phyloP scores from a whole-genome alignment of 2,888 invertebrate genomes.

The Drosophila neotestacea region DNA sequence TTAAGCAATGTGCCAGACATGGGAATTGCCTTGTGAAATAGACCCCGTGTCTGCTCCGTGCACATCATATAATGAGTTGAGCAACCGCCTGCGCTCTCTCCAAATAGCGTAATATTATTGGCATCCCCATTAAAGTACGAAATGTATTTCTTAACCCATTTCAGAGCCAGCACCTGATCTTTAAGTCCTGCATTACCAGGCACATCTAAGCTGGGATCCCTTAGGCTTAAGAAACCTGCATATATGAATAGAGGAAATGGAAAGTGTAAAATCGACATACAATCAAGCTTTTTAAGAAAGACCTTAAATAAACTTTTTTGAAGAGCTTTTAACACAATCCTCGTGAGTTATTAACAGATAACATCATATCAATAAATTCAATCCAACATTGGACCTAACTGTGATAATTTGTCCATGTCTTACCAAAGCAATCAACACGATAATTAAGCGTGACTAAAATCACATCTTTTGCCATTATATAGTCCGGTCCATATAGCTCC shows the following conservation, averaged over 20 bases:
- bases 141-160: conserved; percentile 86
- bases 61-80: conserved; percentile 85
- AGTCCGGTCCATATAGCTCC: conserved; percentile 84
- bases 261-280: no score
- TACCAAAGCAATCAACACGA: conserved; percentile 85
- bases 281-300: no score
- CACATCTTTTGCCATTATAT: conserved; percentile 85
- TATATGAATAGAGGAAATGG: no score
- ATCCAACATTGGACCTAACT: neutral
- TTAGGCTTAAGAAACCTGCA: conserved; percentile 86
- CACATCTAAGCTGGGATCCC: conserved; percentile 85
- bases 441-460: conserved; percentile 85
- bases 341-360: neutral
- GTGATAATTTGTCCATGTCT: conserved; percentile 7
- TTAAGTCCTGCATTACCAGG: conserved; percentile 87
- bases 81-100: conserved; percentile 86
- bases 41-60: conserved; percentile 85
- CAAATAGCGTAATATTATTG: conserved; percentile 86
- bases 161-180: conserved; percentile 86
- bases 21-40: conserved; percentile 83
- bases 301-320: no score
- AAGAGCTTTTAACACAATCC: neutral
- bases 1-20: conserved; percentile 82
- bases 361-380: neutral
- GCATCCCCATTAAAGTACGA: conserved; percentile 86